Evolutionary conservation across 2,888 invertebrate genomes (phyloP), one percentile per base, ranked within the genome.

Genomic region (Platycheirus rosarum): DNA sequence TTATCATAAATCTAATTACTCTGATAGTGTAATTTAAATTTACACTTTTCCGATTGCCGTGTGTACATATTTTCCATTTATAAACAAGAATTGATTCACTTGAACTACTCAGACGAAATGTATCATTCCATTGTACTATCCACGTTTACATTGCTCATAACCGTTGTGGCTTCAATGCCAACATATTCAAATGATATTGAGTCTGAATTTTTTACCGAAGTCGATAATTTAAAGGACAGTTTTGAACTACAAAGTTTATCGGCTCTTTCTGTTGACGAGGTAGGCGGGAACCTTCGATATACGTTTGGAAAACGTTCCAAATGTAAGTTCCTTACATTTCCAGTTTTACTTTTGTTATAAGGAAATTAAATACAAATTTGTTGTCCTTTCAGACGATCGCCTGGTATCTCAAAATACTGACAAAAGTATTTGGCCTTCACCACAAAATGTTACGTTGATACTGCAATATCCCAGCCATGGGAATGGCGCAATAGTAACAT

Each of bases 401-500:
- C 40, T 85, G 2, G 85, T 86, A 4, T 75, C 85, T 3, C 76
- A 76, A 26, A 57, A 60, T 23, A 35, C 71, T 0, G 82, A 85
- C 16, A 29, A 46, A 16, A 29, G 62, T 14, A 18, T 40, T 32
- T 86, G 74, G 74, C 9, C 55, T 1, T 5, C 26, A 11, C 74
- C 80, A 6, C 85, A 85, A 62, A 75, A 86, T 63, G 62, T 85
- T 1, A 66, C 68, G 16, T 32, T 86, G 29, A 63, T 23, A 11
- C 14, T 86, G 5, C 53, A 60, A 20, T 87, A 87, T 70, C 86
- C 87, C 0, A 26, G 55, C 0, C 69, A 13, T 42, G 75, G 75
- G 37, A 26, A 40, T 3, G 86, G 85, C 6, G 85, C 84, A 23
- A 8, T 78, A n/a, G 29, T 87, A 9, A 85, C 75, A 7, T 85